Evolutionary conservation across 2,797 vertebrate genomes (phyloP), one percentile per base, ranked within the genome.

Genomic region (Manis javanica): DNA sequence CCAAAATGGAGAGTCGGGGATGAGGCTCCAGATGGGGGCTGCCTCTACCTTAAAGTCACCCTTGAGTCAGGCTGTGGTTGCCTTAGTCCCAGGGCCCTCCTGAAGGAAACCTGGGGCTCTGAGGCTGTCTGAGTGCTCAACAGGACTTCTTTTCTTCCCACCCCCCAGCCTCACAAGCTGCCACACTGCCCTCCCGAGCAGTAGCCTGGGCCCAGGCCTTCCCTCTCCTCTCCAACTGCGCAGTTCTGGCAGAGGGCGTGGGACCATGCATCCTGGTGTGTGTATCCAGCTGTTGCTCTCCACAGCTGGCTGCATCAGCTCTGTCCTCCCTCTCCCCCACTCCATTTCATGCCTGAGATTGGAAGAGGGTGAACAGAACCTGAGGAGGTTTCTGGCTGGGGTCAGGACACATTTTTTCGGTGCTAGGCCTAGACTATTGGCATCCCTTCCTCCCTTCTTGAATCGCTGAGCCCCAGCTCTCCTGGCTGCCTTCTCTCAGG

Each of bases 201-300:
- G 63, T 46, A 79, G 55, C n/a, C 55, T 3, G 2, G 34, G n/a
- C 14, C 57, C 81, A 68, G 59, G n/a, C 31, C 79, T 55, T 63
- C 51, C 92, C 66, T 53, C 26, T 87, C 66, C n/a, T 66, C 61
- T 85, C 95, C 64, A 72, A 16, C 55, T 16, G 42, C 81, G 3
- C 9, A 37, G 68, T 46, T 74, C 81, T 95, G 88, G 85, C 77
- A 71, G 64, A 96, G 92, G 82, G 87, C 86, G 79, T 97, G 96
- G 95, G 95, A 96, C 82, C 1, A 2, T 8, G 49, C 6, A 31
- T 78, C 66, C 85, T 51, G 31, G 68, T 29, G 63, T 96, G 72
- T 94, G 55, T 95, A 84, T 92, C 88, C 95, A 97, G 96, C 96
- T 96, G 94, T 92, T 53, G 29, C 66, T 91, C 0, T 29, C 90